Evolutionary conservation across 2,888 invertebrate species (phyloP).

Genomic region (Mythimna vitellina): DNA sequence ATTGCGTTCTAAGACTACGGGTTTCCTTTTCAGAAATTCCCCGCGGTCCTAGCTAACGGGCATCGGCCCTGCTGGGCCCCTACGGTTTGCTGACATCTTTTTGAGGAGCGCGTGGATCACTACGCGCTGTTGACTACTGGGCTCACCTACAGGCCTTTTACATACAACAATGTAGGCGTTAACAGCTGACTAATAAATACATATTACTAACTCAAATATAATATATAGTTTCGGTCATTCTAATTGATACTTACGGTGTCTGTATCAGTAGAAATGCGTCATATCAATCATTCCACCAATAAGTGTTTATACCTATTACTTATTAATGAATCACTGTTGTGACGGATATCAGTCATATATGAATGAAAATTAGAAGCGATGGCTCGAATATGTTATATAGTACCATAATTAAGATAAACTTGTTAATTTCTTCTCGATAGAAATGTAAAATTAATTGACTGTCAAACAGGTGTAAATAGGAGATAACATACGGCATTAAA

Average conservation of each 20-base stretch:
- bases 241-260: conserved; percentile 38
- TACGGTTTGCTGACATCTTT: no score
- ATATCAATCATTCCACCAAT: conserved; percentile 53
- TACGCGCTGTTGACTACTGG: no score
- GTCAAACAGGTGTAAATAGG: conserved; percentile 14
- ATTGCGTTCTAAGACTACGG: no score
- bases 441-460: conserved; percentile 36
- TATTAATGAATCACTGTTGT: conserved; percentile 54
- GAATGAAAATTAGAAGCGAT: conserved; percentile 37
- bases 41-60: no score
- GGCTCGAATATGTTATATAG: conserved; percentile 14
- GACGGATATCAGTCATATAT: conserved; percentile 50
- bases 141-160: neutral
- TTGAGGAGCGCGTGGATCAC: no score
- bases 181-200: conserved; percentile 14
- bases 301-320: conserved; percentile 19
- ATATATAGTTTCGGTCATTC: conserved; percentile 20
- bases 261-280: conserved; percentile 37
- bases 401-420: conserved; percentile 25
- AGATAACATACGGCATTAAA: neutral
- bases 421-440: conserved; percentile 29
- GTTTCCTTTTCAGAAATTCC: no score
- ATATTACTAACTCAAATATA: conserved; percentile 20
- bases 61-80: no score
- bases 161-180: neutral